Conservation (phyloP, 2,113 vertebrate genomes). For the Chauna torquata region DNA sequence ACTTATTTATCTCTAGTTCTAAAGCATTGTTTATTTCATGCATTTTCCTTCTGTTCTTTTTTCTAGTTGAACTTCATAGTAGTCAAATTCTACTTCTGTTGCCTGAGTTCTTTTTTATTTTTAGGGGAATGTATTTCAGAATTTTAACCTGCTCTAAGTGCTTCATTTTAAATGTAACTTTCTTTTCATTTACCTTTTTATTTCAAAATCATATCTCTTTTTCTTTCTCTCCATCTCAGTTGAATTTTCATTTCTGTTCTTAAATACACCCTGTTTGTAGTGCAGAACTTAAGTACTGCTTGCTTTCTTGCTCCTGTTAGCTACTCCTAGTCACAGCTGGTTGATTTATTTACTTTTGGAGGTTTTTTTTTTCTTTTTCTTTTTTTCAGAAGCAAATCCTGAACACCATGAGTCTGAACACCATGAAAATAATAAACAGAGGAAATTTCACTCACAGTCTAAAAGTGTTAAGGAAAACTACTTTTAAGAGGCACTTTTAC, state of each 20-base stretch:
- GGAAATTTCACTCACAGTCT: not conserved
- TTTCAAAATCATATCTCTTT: not conserved
- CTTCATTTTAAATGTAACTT: not conserved
- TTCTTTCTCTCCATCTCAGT: not conserved
- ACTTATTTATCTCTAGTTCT: not conserved
- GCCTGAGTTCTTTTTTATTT: not conserved
- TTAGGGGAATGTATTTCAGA: not conserved
- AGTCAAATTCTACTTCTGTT: not conserved
- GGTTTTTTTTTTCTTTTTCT: not conserved
- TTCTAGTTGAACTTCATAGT: not conserved
- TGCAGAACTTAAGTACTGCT: not conserved
- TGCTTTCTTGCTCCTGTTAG: not conserved
- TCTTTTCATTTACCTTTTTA: not conserved
- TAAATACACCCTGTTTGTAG: not conserved
- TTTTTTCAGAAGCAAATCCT: not conserved
- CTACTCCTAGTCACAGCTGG: not conserved
- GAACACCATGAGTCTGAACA: not conserved
- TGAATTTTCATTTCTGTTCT: not conserved
- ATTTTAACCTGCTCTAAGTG: not conserved
- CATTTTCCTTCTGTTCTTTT: not conserved
- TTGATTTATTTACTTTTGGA: not conserved
- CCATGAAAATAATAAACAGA: constrained; percentile 15
- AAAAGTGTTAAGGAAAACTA: not conserved
- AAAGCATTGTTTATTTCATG: not conserved
- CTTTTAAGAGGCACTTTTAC: not conserved